These are phyloP conservation scores for Melanotaenia nigrans DNA, from an alignment of 2,797 vertebrate genomes.

Conservation along the genomic window DNA sequence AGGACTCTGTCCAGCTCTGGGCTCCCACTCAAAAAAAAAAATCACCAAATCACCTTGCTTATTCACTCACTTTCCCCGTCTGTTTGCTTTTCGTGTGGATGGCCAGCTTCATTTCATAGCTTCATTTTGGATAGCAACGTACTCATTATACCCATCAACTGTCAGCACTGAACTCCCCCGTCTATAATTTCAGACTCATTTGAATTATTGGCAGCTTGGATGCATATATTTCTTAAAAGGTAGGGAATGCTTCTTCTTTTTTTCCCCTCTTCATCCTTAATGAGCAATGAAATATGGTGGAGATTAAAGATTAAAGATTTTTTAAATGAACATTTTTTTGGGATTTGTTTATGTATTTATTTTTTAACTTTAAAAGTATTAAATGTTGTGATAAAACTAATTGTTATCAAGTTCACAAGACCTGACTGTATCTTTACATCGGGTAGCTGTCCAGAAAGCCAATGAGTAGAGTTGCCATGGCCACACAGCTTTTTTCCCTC, in stretches of 20 bases:
- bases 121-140: conserved; percentile 61
- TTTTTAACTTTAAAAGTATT: conserved; percentile 14
- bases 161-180: conserved; percentile 60
- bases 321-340: conserved; percentile 38
- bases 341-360: conserved; percentile 20
- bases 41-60: conserved; percentile 53
- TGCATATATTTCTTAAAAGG: conserved; percentile 69
- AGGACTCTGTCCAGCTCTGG: conserved; percentile 33
- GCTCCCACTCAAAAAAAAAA: conserved; percentile 29
- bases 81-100: conserved; percentile 54
- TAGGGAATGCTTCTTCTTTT: conserved; percentile 34
- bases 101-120: conserved; percentile 62
- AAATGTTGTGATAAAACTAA: not conserved
- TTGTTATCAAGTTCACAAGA: not conserved
- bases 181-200: conserved; percentile 74
- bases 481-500: conserved; percentile 30
- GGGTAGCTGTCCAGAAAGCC: conserved; percentile 36
- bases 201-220: conserved; percentile 68
- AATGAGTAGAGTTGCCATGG: conserved; percentile 58
- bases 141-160: conserved; percentile 73
- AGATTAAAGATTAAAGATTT: conserved; percentile 44
- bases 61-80: conserved; percentile 49
- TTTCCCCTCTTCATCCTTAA: conserved; percentile 15
- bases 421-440: conserved; percentile 7
- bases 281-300: conserved; percentile 52